These are phyloP conservation scores for Brachypalpus laphriformis DNA, from an alignment of 2,888 invertebrate genomes.

Conservation along the genomic window DNA sequence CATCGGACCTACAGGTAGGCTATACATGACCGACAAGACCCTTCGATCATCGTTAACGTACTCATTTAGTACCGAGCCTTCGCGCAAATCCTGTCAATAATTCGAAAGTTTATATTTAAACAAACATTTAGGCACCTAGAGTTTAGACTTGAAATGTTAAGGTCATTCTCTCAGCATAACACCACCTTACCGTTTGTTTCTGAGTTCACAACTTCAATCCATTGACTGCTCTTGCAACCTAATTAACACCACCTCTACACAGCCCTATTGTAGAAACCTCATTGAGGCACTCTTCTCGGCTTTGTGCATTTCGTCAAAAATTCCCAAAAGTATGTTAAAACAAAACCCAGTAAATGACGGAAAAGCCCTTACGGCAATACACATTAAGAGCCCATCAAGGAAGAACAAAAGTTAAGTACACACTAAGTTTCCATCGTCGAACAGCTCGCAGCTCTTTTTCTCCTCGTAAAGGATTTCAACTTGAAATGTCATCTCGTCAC, in stretches of 20 bases:
- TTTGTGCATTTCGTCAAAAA: constrained; percentile 66
- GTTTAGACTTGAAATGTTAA: too few species aligned
- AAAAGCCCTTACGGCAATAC: constrained; percentile 54
- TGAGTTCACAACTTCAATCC: not conserved
- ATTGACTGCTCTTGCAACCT: not conserved
- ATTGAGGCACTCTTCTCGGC: constrained; percentile 4
- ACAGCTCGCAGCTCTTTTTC: constrained; percentile 47
- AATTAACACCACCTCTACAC: not conserved
- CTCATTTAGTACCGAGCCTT: too few species aligned
- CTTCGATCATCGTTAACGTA: too few species aligned
- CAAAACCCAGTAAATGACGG: constrained; percentile 55
- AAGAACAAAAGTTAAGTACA: constrained; percentile 66
- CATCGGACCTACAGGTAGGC: too few species aligned
- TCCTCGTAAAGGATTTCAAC: constrained; percentile 32
- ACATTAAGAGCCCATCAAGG: constrained; percentile 67
- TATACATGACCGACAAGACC: too few species aligned
- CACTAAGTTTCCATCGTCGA: constrained; percentile 53
- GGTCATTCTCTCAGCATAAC: too few species aligned
- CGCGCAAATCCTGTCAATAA: too few species aligned
- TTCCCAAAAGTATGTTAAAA: constrained; percentile 27
- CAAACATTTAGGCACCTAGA: too few species aligned
- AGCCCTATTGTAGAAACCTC: not conserved
- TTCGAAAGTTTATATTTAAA: too few species aligned
- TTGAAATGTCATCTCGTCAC: constrained; percentile 53
- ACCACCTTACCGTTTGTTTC: too few species aligned